phyloP scores from a whole-genome alignment of 2,888 invertebrate species.

The Drosophila ustulata region DNA sequence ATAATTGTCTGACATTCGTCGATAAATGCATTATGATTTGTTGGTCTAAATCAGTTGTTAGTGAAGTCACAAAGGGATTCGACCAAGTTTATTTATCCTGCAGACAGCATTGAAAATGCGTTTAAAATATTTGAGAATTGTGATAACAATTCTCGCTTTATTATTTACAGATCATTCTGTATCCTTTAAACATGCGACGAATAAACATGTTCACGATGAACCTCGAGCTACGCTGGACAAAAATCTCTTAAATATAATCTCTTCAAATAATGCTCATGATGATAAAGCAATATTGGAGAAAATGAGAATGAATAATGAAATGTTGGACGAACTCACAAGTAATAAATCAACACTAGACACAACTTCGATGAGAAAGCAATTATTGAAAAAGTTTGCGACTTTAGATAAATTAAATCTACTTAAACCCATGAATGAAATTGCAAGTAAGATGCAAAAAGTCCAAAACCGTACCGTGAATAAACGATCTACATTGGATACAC shows the following conservation, averaged over 20 bases:
- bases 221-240: not conserved
- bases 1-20: constrained; percentile 14
- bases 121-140: not conserved
- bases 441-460: not conserved
- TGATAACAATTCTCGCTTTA: not conserved
- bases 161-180: not conserved
- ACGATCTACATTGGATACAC: too few species aligned
- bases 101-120: not conserved
- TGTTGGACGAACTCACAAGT: too few species aligned
- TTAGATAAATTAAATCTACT: not conserved
- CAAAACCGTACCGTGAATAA: not conserved
- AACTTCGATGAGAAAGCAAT: not conserved
- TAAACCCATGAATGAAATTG: not conserved
- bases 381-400: not conserved
- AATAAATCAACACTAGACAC: not conserved
- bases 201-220: not conserved
- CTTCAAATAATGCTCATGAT: not conserved
- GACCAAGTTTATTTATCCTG: not conserved
- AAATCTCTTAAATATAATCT: not conserved
- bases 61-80: not conserved
- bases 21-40: not conserved
- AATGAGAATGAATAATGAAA: not conserved
- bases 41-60: not conserved
- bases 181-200: not conserved
- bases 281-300: not conserved